Evolutionary conservation across 1,140 invertebrate genomes (phyloP).

Genomic region (Danaus melanippus): DNA sequence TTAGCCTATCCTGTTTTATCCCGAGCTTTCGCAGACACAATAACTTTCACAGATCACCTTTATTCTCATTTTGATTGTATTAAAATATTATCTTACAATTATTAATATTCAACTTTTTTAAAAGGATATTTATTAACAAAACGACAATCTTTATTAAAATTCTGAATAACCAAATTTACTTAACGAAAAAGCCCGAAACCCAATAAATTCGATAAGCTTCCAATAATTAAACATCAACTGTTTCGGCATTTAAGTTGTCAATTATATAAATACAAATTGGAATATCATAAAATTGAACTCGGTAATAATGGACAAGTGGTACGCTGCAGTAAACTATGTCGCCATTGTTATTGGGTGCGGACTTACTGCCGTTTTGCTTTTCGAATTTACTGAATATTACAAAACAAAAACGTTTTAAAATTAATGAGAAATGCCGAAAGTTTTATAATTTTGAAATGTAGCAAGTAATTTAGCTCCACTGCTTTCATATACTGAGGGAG

Average conservation of each 20-base stretch:
- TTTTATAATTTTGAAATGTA: slow-evolving; percentile 1
- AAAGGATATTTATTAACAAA: too few species aligned
- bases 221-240: slow-evolving; percentile 39
- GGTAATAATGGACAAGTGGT: slow-evolving; percentile 59
- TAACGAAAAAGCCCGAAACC: slow-evolving; percentile 12
- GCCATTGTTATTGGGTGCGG: slow-evolving; percentile 51
- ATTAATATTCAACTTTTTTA: too few species aligned
- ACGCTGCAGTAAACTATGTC: slow-evolving; percentile 52
- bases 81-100: too few species aligned
- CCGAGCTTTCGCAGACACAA: slow-evolving; percentile 37
- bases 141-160: slow-evolving; percentile 1
- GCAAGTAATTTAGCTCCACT: neutral
- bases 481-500: too few species aligned
- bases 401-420: slow-evolving; percentile 3
- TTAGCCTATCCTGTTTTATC: slow-evolving; percentile 44
- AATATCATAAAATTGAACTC: slow-evolving; percentile 56
- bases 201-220: slow-evolving; percentile 30
- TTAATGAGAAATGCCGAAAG: neutral
- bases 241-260: slow-evolving; percentile 47
- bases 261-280: slow-evolving; percentile 54
- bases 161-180: slow-evolving; percentile 6
- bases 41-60: slow-evolving; percentile 30
- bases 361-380: slow-evolving; percentile 42
- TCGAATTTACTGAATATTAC: slow-evolving; percentile 7
- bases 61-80: slow-evolving; percentile 17